phyloP scores from a whole-genome alignment of 2,888 invertebrate species.

The Caenorhabditis imperialis region DNA sequence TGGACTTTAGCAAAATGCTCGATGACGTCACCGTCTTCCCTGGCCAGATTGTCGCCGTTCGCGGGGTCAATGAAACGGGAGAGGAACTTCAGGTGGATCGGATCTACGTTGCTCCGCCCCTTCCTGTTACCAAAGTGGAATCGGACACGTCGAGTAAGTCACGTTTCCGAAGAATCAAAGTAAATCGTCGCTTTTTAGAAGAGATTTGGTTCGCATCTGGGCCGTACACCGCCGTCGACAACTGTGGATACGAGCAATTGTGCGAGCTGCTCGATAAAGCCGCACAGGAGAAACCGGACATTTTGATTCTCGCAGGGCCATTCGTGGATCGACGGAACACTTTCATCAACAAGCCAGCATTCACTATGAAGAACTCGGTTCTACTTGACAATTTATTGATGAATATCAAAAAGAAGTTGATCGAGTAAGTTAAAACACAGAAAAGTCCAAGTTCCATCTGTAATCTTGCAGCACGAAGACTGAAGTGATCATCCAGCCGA shows the following conservation, averaged over 20 bases:
- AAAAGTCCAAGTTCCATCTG: background rate
- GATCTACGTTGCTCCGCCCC: slow-evolving; percentile 26
- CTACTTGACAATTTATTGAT: slow-evolving; percentile 37
- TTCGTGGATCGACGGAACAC: slow-evolving; percentile 56
- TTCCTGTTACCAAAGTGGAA: slow-evolving; percentile 17
- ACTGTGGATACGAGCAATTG: slow-evolving; percentile 55
- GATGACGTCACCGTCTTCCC: slow-evolving; percentile 53
- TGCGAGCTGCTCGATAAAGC: slow-evolving; percentile 53
- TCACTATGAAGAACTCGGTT: slow-evolving; percentile 21
- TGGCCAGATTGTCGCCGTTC: slow-evolving; percentile 53
- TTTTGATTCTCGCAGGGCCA: slow-evolving; percentile 56
- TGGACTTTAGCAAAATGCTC: slow-evolving; percentile 48
- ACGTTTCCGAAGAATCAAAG: background rate
- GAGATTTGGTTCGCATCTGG: slow-evolving; percentile 56
- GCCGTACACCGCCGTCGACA: slow-evolving; percentile 52
- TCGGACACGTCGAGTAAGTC: slow-evolving; percentile 4
- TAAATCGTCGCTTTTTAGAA: slow-evolving; percentile 19
- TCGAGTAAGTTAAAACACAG: slow-evolving; percentile 26
- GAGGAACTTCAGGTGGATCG: slow-evolving; percentile 36
- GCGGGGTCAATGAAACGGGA: slow-evolving; percentile 42
- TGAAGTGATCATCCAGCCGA: slow-evolving; percentile 55
- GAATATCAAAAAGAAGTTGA: slow-evolving; percentile 41
- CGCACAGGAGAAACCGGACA: slow-evolving; percentile 32
- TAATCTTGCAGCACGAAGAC: slow-evolving; percentile 39
- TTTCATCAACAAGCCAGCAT: slow-evolving; percentile 19